phyloP scores from a whole-genome alignment of 2,797 vertebrate genomes.

The Salarias fasciatus region DNA sequence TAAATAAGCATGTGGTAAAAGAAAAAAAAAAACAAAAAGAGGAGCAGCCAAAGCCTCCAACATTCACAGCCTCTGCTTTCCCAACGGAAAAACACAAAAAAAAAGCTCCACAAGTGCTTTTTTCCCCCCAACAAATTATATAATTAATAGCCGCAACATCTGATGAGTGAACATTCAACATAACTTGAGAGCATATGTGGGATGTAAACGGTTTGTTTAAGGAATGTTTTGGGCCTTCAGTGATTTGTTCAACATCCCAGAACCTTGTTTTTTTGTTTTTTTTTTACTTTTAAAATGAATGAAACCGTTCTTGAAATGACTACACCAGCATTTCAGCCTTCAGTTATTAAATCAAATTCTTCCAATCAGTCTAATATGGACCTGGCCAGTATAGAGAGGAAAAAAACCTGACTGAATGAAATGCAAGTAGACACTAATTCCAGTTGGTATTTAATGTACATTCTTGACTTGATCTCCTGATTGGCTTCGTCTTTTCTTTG shows the following conservation, averaged over 20 bases:
- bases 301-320: neutral
- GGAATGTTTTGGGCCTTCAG: too few relatives aligned
- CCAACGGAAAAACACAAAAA: too few relatives aligned
- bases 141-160: too few relatives aligned
- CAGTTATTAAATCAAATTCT: neutral
- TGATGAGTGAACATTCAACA: too few relatives aligned
- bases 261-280: too few relatives aligned
- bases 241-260: too few relatives aligned
- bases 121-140: too few relatives aligned
- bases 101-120: too few relatives aligned
- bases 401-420: slow-evolving; percentile 1
- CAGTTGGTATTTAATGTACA: slow-evolving; percentile 32
- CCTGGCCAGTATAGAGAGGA: neutral
- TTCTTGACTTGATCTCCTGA: slow-evolving; percentile 8
- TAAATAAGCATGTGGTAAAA: slow-evolving; percentile 60
- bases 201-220: too few relatives aligned
- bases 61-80: neutral
- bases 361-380: neutral
- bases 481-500: slow-evolving; percentile 18
- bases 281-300: neutral
- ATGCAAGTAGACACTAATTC: slow-evolving; percentile 44
- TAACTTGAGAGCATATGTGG: too few relatives aligned
- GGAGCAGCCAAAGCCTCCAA: slow-evolving; percentile 9
- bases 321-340: neutral
- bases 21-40: slow-evolving; percentile 39